Evolutionary conservation across 2,113 vertebrate genomes (phyloP).

Genomic region (Orycteropus afer): DNA sequence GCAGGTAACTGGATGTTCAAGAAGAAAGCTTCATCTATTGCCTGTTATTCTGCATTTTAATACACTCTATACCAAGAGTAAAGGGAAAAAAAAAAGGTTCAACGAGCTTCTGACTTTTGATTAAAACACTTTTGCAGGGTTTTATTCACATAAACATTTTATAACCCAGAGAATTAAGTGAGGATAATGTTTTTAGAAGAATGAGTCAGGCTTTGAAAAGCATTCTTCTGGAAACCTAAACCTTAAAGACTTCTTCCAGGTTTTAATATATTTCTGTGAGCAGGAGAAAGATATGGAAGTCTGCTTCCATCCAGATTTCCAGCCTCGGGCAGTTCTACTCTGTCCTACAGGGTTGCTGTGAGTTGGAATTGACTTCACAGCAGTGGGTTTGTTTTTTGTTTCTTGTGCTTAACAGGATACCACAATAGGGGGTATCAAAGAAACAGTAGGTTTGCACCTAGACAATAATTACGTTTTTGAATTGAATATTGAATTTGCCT

Average conservation of each 20-base stretch:
- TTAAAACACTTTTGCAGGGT: conserved; percentile 1
- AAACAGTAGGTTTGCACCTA: not conserved
- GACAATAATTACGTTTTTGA: conserved; percentile 48
- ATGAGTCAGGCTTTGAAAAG: conserved; percentile 39
- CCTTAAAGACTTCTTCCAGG: not conserved
- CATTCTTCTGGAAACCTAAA: conserved; percentile 47
- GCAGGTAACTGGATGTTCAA: not conserved
- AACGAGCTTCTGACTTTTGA: conserved; percentile 43
- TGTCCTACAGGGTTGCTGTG: too few relatives aligned
- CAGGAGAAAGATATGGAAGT: too few relatives aligned
- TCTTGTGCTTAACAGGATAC: not conserved
- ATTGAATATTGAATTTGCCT: conserved; percentile 17
- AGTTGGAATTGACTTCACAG: too few relatives aligned
- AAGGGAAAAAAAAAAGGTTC: not conserved
- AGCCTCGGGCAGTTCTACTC: too few relatives aligned
- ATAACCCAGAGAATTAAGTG: conserved; percentile 46
- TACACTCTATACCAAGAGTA: not conserved
- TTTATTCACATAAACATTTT: conserved; percentile 45
- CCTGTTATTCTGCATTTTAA: conserved; percentile 45
- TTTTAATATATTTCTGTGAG: conserved; percentile 30
- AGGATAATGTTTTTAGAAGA: conserved; percentile 3
- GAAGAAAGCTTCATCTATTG: conserved; percentile 48
- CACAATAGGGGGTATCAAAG: not conserved
- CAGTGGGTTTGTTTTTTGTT: too few relatives aligned
- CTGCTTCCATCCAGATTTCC: too few relatives aligned